phyloP scores from a whole-genome alignment of 2,113 vertebrate species.

The Thryonomys swinderianus region DNA sequence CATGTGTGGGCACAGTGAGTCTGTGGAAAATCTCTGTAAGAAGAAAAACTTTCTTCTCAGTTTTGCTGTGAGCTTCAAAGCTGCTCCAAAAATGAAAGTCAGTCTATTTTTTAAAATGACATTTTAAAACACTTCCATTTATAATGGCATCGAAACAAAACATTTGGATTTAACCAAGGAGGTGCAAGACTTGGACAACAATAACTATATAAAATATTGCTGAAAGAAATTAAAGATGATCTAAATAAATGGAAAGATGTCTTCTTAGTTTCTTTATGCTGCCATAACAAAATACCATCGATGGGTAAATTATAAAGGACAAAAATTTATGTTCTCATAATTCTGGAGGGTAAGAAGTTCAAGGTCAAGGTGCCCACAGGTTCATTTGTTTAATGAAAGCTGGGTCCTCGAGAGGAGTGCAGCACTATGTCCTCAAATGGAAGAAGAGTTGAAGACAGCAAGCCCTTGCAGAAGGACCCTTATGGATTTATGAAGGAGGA shows the following conservation, averaged over 20 bases:
- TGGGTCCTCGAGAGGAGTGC: not conserved
- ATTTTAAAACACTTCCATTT: constrained; percentile 35
- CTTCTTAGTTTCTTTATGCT: not conserved
- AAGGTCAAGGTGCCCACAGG: not conserved
- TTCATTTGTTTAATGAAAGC: not conserved
- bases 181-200: not conserved
- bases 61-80: not conserved
- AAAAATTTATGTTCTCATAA: not conserved
- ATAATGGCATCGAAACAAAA: constrained; percentile 22
- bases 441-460: not conserved
- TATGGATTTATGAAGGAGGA: not conserved
- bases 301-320: not conserved
- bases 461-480: not conserved
- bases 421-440: not conserved
- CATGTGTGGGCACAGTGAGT: not conserved
- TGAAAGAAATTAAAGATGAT: constrained; percentile 47
- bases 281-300: not conserved
- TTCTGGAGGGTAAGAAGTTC: not conserved
- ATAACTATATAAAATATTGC: constrained; percentile 2
- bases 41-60: not conserved
- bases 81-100: not conserved
- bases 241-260: constrained; percentile 22
- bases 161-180: constrained; percentile 20
- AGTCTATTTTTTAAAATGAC: not conserved
- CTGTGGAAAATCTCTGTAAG: not conserved